Conservation (phyloP, 1,140 invertebrate species). For the Pygmarrhopalites habei region DNA sequence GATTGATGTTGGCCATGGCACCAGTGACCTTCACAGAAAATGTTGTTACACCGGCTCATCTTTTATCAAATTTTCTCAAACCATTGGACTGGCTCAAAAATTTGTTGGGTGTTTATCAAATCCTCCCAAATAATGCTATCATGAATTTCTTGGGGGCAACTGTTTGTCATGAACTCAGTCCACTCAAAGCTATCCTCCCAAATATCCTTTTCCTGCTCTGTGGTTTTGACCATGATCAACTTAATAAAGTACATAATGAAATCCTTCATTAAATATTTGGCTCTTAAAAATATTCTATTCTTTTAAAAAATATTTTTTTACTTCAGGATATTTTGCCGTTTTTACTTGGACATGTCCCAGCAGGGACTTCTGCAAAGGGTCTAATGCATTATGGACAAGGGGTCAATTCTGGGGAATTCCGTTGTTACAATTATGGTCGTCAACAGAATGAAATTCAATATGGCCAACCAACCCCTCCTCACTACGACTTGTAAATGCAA, state of each 20-base stretch:
- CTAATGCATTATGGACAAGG: slow-evolving; percentile 68
- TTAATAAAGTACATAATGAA: slow-evolving; percentile 42
- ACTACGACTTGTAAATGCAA: slow-evolving; percentile 27
- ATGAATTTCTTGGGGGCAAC: slow-evolving; percentile 46
- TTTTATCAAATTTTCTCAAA: slow-evolving; percentile 43
- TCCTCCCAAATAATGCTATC: slow-evolving; percentile 48
- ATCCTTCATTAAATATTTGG: background rate
- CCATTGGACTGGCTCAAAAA: slow-evolving; percentile 21
- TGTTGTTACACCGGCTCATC: slow-evolving; percentile 55
- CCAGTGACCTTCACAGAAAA: slow-evolving; percentile 65
- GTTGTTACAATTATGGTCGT: slow-evolving; percentile 23
- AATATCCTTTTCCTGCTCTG: slow-evolving; percentile 53
- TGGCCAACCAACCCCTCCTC: slow-evolving; percentile 20
- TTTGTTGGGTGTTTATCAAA: slow-evolving; percentile 49
- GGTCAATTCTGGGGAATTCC: slow-evolving; percentile 49
- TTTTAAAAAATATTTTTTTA: background rate
- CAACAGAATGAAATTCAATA: slow-evolving; percentile 19
- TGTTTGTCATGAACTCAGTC: slow-evolving; percentile 46
- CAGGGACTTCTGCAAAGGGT: slow-evolving; percentile 70
- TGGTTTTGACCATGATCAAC: slow-evolving; percentile 51
- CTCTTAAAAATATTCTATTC: background rate
- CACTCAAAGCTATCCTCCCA: slow-evolving; percentile 48
- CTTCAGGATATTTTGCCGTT: slow-evolving; percentile 14
- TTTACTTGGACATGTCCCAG: slow-evolving; percentile 61
- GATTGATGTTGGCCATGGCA: slow-evolving; percentile 44